Conservation (phyloP, 1,140 invertebrate species). For the Drosophila yakuba region DNA sequence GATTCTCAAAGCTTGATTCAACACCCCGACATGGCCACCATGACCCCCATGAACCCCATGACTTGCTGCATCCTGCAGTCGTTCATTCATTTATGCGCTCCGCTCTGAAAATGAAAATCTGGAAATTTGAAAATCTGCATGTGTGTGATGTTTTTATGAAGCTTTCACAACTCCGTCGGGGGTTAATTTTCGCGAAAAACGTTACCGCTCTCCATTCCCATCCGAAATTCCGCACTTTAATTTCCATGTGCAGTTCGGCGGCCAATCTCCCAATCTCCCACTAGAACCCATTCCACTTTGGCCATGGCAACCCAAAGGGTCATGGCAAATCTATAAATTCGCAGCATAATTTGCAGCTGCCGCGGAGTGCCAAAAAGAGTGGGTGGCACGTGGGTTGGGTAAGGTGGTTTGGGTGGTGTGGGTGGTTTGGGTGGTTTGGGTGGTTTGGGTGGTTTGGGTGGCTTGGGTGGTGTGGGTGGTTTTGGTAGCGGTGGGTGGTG, state of each 20-base stretch:
- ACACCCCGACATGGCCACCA: too few relatives aligned
- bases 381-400: neutral
- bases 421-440: too few relatives aligned
- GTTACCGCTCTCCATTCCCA: neutral
- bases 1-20: too few relatives aligned
- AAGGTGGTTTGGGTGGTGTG: too few relatives aligned
- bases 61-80: conserved; percentile 7
- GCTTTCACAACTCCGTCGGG: conserved; percentile 44
- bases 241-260: conserved; percentile 28
- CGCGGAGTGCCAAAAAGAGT: conserved; percentile 11
- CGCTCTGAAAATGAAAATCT: conserved; percentile 10
- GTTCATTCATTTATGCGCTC: conserved; percentile 24
- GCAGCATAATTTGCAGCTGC: conserved; percentile 41
- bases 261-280: neutral
- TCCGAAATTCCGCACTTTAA: conserved; percentile 43
- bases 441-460: too few relatives aligned
- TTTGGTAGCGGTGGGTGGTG: neutral
- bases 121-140: conserved; percentile 26
- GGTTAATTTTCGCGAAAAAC: conserved; percentile 53
- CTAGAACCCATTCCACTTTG: neutral
- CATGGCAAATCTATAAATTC: conserved; percentile 55
- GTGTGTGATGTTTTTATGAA: conserved; percentile 37
- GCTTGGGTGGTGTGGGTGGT: too few relatives aligned
- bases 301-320: conserved; percentile 35
- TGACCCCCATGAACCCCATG: neutral